Evolutionary conservation across 2,888 invertebrate species (phyloP), one percentile per base, ranked within the genome.

Genomic region (Apeira syringaria): DNA sequence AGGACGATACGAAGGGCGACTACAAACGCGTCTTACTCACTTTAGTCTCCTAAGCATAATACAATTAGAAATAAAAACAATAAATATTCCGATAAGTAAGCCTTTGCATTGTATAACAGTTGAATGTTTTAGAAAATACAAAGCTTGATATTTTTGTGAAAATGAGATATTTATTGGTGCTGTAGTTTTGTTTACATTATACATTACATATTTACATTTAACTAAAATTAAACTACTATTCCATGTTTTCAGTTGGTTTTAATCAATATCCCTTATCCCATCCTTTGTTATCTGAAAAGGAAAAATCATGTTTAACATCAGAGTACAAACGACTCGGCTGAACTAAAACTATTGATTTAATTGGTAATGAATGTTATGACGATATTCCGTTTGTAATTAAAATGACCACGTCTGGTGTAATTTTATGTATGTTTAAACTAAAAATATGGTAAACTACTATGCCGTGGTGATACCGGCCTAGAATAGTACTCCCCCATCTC

Each of bases 1-100:
- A 93, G 93, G 93, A 92, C 69, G 94, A 94, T 83, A 87, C 92
- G 63, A 92, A 92, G 67, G 94, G 94, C 40, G 94, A 94, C 88
- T 94, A 93, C 90, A 91, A 92, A 84, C 90, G 92, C 67, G 91
- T 92, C 60, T 91, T 94, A 80, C 89, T 93, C 56, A 91, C 91
- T 57, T 58, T 93, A 66, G 83, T 88, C 54, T 83, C 83, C 46
- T 89, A 82, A 56, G 70, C 78, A 73, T 77, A 76, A 80, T 79
- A 72, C 8, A 9, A 9, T 8, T 9, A 20, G 2, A 6, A 18
- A 7, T 66, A 68, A 68, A 67, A 64, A 63, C 67, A 56, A 49
- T 64, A 62, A 68, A 68, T 38, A 73, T 78, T 75, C 73, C 71
- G 62, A 68, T 71, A 50, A 53, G 69, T 78, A 83, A 85, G 87